These are phyloP conservation scores for Myocastor coypus DNA, from an alignment of 2,113 vertebrate genomes.

Conservation along the genomic window DNA sequence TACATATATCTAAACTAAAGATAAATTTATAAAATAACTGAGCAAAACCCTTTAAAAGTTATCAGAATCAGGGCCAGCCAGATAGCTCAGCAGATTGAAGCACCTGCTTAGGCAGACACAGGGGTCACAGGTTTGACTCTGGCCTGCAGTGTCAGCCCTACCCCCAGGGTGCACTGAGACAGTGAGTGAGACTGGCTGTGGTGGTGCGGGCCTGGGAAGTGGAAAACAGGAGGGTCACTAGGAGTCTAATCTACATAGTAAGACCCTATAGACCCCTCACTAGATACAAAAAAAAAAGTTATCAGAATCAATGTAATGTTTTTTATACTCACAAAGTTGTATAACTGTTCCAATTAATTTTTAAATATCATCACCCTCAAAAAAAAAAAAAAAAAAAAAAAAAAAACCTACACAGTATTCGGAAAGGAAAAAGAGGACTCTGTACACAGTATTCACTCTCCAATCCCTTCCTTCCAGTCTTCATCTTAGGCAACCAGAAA, in stretches of 20 bases:
- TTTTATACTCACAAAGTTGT: neutral
- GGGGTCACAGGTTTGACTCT: no score
- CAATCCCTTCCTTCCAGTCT: neutral
- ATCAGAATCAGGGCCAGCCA: neutral
- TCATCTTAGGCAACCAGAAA: neutral
- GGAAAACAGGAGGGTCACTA: no score
- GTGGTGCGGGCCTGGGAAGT: no score
- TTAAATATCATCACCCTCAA: neutral
- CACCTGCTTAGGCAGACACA: no score
- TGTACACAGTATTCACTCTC: neutral
- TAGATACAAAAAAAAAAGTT: neutral
- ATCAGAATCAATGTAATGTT: neutral
- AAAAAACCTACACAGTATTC: neutral
- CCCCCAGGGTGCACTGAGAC: no score
- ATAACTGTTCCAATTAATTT: neutral
- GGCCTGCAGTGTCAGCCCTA: no score
- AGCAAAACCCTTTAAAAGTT: neutral
- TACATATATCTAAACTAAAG: neutral
- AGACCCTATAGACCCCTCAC: no score
- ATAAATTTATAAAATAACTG: conserved; percentile 5
- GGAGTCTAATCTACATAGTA: no score
- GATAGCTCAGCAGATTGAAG: no score
- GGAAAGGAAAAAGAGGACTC: neutral
- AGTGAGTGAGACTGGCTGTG: no score
- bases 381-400: neutral